These are phyloP conservation scores for Chunga burmeisteri DNA, from an alignment of 2,113 vertebrate genomes.

Conservation along the genomic window DNA sequence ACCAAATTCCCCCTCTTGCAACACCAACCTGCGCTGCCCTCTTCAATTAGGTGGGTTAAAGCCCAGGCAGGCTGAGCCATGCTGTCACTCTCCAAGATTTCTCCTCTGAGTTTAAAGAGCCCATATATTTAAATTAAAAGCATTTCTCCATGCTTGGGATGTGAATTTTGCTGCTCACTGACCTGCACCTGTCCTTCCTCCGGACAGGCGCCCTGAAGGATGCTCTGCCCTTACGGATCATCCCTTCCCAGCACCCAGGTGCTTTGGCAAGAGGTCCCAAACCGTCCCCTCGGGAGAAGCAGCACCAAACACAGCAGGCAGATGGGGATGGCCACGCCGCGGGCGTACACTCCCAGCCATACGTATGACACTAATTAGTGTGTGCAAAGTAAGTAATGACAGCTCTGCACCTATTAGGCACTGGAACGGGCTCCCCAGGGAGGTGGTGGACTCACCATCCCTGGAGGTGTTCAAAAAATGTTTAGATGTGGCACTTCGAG, in stretches of 20 bases:
- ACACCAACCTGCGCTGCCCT: rapidly evolving
- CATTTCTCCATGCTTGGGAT: neutral
- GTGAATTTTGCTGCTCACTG: neutral
- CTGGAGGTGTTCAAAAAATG: no score
- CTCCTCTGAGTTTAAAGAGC: neutral
- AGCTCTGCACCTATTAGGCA: neutral
- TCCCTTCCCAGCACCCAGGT: neutral
- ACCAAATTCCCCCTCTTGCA: neutral
- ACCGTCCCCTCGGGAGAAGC: neutral
- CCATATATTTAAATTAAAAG: neutral
- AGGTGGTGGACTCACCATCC: no score
- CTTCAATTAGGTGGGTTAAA: neutral
- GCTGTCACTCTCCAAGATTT: neutral
- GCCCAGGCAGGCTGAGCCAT: neutral
- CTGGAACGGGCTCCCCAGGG: no score
- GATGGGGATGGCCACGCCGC: neutral
- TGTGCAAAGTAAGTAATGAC: neutral
- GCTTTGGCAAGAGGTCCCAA: neutral
- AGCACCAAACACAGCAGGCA: neutral
- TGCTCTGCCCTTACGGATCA: neutral
- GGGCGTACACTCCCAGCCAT: neutral
- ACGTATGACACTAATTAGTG: neutral
- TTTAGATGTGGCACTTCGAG: no score
- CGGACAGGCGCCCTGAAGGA: neutral
- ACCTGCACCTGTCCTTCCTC: neutral